A percentile compares a stretch with the other conserved stretches of the same genome.
Conservation (phyloP, 2,797 vertebrate genomes). For the Xyrichtys novacula region DNA sequence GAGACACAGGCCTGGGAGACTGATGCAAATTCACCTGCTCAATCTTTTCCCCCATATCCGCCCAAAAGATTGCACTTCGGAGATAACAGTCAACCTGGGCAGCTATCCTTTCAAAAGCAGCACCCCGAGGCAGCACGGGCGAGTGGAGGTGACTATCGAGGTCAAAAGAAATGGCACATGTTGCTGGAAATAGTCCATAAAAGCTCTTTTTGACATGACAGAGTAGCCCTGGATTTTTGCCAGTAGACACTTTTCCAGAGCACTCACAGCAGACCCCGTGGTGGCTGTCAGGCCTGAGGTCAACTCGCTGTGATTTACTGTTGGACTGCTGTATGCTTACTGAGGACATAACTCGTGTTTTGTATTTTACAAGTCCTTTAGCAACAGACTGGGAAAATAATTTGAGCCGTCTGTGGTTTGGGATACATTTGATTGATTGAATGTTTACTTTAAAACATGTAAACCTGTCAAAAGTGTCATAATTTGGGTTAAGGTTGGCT, state of each 20-base stretch:
- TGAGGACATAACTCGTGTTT: conserved; percentile 6
- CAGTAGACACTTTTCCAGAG: conserved; percentile 42
- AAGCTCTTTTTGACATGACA: conserved; percentile 69
- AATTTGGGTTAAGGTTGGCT: too few relatives aligned
- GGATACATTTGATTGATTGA: too few relatives aligned
- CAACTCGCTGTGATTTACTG: conserved; percentile 26
- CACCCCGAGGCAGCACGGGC: conserved; percentile 17
- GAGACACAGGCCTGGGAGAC: conserved; percentile 8
- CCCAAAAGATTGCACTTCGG: conserved; percentile 40
- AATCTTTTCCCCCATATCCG: conserved; percentile 8
- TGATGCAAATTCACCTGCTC: conserved; percentile 39
- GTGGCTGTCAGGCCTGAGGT: conserved; percentile 47
- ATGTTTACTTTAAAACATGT: too few relatives aligned
- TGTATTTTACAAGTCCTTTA: conserved; percentile 5
- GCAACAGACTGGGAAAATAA: conserved; percentile 7
- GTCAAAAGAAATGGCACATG: conserved; percentile 55
- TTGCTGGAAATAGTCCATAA: conserved; percentile 72
- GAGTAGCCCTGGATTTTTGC: conserved; percentile 42
- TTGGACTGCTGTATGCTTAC: conserved; percentile 24
- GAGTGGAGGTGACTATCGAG: conserved; percentile 49
- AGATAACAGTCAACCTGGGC: conserved; percentile 31
- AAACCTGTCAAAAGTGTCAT: too few relatives aligned
- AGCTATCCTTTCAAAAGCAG: conserved; percentile 30
- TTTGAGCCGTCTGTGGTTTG: neutral
- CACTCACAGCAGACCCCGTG: neutral